phyloP scores from a whole-genome alignment of 2,113 vertebrate genomes.

The Myotis yumanensis region DNA sequence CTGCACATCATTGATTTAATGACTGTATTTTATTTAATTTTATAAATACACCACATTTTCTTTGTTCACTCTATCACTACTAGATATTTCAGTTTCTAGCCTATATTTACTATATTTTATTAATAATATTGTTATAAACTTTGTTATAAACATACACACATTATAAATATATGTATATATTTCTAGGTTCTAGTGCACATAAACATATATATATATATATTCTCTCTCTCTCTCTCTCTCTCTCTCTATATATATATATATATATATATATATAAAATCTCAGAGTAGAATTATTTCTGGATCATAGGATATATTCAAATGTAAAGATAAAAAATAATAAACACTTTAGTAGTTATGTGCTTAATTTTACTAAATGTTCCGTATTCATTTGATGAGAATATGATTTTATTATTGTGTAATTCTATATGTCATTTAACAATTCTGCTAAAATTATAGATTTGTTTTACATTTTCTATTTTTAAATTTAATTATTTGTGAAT shows the following conservation, averaged over 20 bases:
- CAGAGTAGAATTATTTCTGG: not conserved
- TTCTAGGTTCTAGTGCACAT: not conserved
- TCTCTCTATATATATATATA: not conserved
- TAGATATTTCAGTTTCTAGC: not conserved
- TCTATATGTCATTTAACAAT: not conserved
- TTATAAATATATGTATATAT: not conserved
- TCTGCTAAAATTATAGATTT: not conserved
- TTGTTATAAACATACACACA: not conserved
- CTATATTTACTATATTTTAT: not conserved
- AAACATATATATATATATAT: too few species aligned
- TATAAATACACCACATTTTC: not conserved
- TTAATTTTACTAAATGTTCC: not conserved
- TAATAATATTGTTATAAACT: not conserved
- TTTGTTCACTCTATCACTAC: not conserved
- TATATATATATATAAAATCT: not conserved
- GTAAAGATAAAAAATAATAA: not conserved
- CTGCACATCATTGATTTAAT: not conserved
- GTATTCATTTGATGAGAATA: not conserved
- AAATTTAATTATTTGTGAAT: not conserved
- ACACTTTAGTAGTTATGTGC: not conserved
- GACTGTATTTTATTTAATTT: not conserved
- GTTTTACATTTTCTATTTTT: not conserved
- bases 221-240: too few species aligned
- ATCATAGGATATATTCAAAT: not conserved
- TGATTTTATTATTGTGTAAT: not conserved